Evolutionary conservation across 92 coral and sea anemone species (phyloP), one percentile per base, ranked within the genome.

Genomic region (Umimayanthus chanpuru): DNA sequence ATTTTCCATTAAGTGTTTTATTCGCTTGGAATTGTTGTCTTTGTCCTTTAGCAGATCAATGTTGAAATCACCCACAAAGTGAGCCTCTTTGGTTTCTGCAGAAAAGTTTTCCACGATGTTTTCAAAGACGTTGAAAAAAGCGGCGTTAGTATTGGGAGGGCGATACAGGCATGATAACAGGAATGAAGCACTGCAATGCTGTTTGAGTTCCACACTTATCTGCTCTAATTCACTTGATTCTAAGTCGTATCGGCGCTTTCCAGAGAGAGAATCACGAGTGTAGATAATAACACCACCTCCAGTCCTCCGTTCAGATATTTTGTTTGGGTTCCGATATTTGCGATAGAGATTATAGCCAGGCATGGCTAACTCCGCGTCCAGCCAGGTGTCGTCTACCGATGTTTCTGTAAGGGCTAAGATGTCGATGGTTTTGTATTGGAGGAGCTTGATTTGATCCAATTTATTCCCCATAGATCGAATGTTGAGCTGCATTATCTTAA

Each of bases 291-390:
- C 50, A 10, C 50, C 85, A 38, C 85, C 85, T 15, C 73, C 85
- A 58, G 6, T 79, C 43, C 5, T 16, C 1, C 47, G 83, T 6
- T 80, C 49, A 39, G 76, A 81, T 6, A 64, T 36, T 20, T 39
- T 81, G 32, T 32, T 64, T 81, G 75, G 74, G 36, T 81, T 65
- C 36, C 75, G 85, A 65, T 81, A 76, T 81, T 81, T 81, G 36
- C 85, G 76, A 81, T 21, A 81, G 55, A 81, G 56, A 39, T 5
- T 81, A 65, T 65, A 81, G 56, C 85, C 74, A 65, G 85, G 74
- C 6, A 81, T 81, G 32, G 32, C 23, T 39, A 81, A 10, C 23
- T 65, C 85, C 3, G 85, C 55, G 23, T 81, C 85, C 29, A 29
- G 29, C 85, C 73, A 81, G 18, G 75, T 81, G 55, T 81, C 76